Conservation (phyloP, 2,888 invertebrate genomes). For the Himalopsyche tibetana region DNA sequence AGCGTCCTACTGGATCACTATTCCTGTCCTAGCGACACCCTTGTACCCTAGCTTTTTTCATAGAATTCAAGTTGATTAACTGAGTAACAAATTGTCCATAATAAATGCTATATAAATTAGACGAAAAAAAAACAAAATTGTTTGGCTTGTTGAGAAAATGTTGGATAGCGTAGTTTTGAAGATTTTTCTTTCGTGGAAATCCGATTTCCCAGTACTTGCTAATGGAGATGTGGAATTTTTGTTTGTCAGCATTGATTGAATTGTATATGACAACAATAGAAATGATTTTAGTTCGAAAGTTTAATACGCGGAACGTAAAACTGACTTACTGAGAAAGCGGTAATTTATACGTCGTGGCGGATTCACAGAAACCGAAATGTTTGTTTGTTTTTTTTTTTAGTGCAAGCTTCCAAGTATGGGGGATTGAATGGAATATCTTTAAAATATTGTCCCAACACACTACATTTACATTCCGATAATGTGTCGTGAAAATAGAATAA, state of each 20-base stretch:
- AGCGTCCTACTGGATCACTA: too few species aligned
- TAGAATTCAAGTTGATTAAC: too few species aligned
- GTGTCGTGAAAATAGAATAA: too few species aligned
- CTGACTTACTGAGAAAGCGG: neutral
- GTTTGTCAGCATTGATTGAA: neutral
- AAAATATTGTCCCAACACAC: too few species aligned
- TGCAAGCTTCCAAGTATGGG: neutral
- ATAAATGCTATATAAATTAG: too few species aligned
- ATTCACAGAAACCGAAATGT: conserved; percentile 18
- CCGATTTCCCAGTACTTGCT: neutral
- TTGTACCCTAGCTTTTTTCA: too few species aligned
- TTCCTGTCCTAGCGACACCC: too few species aligned
- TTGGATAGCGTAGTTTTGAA: too few species aligned
- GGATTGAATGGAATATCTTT: neutral
- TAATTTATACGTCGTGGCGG: neutral
- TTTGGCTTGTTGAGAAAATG: too few species aligned
- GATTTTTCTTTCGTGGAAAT: conserved; percentile 13
- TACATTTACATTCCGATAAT: too few species aligned
- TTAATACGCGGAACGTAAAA: conserved; percentile 8
- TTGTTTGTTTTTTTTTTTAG: neutral
- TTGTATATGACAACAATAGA: neutral
- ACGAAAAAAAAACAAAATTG: too few species aligned
- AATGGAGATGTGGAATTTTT: neutral
- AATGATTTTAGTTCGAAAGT: conserved; percentile 9
- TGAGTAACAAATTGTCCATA: too few species aligned